Base-by-base conservation (phyloP, 2,888 invertebrate genomes). In the Drosophila nigricruria region DNA sequence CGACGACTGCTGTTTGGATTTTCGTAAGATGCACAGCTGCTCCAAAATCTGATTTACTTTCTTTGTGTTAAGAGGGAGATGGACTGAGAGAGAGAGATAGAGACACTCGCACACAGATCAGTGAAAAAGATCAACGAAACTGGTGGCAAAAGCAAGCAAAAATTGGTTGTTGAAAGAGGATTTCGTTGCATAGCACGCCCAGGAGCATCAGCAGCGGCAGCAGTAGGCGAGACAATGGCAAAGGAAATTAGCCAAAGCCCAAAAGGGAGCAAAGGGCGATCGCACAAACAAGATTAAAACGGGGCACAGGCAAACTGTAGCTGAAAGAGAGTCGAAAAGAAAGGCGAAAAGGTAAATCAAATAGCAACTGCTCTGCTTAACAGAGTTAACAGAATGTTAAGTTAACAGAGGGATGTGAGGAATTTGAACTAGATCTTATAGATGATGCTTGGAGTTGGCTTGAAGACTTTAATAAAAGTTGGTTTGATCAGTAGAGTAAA, bases 41-140 rank as follows among this genome's bases (percentile, higher is more conserved):
- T 85, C 79, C 83, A 79, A 79, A 83, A 87, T 85, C 77, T 87
- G 87, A 85, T 87, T 87, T 87, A 88, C 87, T 88, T 87, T 88
- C 82, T 74, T 80, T 87, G 82, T 85, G 70, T 79, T 66, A 6
- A 9, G 36, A 25, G 6, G 36, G 52, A 36, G 23, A 52, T 25
- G 18, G 50, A 20, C 20, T 16, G 1, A 12, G 30, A n/a, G 18
- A 18, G 1, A 30, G 30, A 12, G 18, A 14, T 12, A 30, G 2
- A 30, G 2, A n/a, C n/a, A 27, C 64, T 75, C 60, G 30, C 58
- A 77, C 58, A 73, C 9, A 47, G 70, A 79, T 72, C 58, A 53
- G 70, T 56, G 67, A 76, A 78, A 80, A 74, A 83, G 81, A 83
- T 86, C 81, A 83, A 71, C 67, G 71, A 86, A 72, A 68, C 73